A percentile compares a stretch with the other conserved stretches of the same genome.
These are phyloP conservation scores for Corythornis vintsioides DNA, from an alignment of 2,113 vertebrate species.

Conservation along the genomic window DNA sequence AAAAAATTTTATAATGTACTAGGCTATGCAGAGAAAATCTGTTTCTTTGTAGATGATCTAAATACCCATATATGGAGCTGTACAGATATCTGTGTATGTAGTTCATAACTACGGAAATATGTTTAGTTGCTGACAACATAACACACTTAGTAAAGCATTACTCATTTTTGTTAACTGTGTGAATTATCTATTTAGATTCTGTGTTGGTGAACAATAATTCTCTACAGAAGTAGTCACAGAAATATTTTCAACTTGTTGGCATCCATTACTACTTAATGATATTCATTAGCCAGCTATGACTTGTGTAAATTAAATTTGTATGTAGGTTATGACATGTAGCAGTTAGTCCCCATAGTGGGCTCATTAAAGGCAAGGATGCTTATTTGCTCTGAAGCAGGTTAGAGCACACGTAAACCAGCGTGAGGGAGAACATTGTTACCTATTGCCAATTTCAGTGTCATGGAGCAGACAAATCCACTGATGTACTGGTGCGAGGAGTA, in stretches of 20 bases:
- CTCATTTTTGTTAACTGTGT: background rate
- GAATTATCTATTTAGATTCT: background rate
- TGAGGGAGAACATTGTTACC: background rate
- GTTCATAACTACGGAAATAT: background rate
- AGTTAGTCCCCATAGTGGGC: background rate
- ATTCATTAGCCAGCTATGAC: background rate
- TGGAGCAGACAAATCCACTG: background rate
- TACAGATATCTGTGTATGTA: background rate
- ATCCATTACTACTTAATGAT: background rate
- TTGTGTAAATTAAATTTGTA: conserved; percentile 1
- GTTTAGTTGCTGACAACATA: background rate
- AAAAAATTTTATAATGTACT: background rate
- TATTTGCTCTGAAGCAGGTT: background rate
- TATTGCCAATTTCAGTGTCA: background rate
- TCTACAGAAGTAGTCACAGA: background rate
- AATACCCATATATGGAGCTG: background rate
- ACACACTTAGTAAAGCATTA: background rate
- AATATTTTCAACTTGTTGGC: background rate
- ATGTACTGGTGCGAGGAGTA: background rate
- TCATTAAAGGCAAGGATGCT: background rate
- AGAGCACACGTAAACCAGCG: background rate
- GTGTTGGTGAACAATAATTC: background rate
- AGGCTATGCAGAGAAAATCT: background rate
- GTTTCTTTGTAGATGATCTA: background rate
- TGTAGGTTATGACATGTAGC: background rate